Evolutionary conservation across 2,888 invertebrate species (phyloP).

Genomic region (Ectemnius cavifrons): DNA sequence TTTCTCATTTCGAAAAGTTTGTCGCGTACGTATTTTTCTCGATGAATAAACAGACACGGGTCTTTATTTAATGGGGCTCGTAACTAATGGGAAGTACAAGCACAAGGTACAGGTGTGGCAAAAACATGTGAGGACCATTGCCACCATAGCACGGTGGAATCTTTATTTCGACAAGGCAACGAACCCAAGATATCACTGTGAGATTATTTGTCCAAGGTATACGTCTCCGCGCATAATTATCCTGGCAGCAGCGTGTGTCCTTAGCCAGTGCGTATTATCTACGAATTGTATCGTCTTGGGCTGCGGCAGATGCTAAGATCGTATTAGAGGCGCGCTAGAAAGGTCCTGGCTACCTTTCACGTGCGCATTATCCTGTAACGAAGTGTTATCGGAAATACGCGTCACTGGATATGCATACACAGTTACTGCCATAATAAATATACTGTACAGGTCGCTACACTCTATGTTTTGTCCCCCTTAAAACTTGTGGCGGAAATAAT

Average conservation of each 20-base stretch:
- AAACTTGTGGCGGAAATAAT: no score
- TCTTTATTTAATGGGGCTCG: background rate
- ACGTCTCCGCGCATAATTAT: slow-evolving; percentile 48
- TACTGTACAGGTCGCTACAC: no score
- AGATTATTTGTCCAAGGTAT: slow-evolving; percentile 41
- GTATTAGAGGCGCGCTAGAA: slow-evolving; percentile 37
- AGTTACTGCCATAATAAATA: background rate
- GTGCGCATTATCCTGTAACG: background rate
- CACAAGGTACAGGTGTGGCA: slow-evolving; percentile 41
- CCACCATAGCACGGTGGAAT: slow-evolving; percentile 31
- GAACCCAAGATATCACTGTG: slow-evolving; percentile 40
- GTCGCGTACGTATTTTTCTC: no score
- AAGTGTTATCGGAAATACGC: slow-evolving; percentile 4
- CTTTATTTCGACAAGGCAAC: slow-evolving; percentile 30
- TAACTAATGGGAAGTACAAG: slow-evolving; percentile 36
- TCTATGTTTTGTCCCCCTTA: no score
- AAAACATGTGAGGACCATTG: slow-evolving; percentile 32
- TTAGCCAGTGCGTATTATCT: slow-evolving; percentile 39
- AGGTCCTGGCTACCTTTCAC: slow-evolving; percentile 9
- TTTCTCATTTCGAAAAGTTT: no score
- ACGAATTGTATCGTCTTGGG: slow-evolving; percentile 38
- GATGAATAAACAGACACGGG: slow-evolving; percentile 2
- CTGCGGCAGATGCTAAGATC: slow-evolving; percentile 47
- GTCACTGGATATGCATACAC: slow-evolving; percentile 4
- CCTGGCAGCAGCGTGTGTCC: slow-evolving; percentile 17